Percentiles rank a stretch among this genome's conserved stretches.
Conservation (phyloP, 2,888 invertebrate genomes). For the Drosophila buzzatii region DNA sequence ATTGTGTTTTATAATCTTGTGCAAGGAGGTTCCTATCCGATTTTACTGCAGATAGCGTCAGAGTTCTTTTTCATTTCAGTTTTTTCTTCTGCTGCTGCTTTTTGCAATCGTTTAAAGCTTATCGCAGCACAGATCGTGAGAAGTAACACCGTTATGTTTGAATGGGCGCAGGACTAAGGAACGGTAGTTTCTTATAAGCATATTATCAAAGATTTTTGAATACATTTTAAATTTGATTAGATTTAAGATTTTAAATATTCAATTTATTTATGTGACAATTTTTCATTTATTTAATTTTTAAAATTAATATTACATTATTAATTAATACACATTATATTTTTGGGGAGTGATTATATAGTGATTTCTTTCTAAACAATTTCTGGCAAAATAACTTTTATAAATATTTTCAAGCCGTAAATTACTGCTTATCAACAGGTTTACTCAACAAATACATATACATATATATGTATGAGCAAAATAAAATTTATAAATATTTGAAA, state of each 20-base stretch:
- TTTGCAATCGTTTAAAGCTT: conserved; percentile 67
- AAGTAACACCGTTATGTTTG: conserved; percentile 48
- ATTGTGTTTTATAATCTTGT: conserved; percentile 64
- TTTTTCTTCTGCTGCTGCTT: conserved; percentile 31
- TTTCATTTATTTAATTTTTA: too few relatives aligned
- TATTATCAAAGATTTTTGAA: not conserved
- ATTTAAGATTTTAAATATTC: not conserved
- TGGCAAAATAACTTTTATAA: too few relatives aligned
- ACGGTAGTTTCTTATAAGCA: not conserved
- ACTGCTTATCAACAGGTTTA: too few relatives aligned
- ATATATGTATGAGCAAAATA: too few relatives aligned
- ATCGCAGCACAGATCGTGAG: conserved; percentile 71
- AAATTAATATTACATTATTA: too few relatives aligned
- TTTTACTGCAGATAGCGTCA: conserved; percentile 55
- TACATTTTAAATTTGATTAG: not conserved
- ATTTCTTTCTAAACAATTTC: too few relatives aligned
- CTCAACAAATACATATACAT: too few relatives aligned
- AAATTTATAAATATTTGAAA: too few relatives aligned
- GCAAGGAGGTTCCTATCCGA: conserved; percentile 42
- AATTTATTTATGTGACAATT: too few relatives aligned
- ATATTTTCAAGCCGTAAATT: too few relatives aligned
- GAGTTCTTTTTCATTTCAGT: conserved; percentile 31
- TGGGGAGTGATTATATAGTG: too few relatives aligned
- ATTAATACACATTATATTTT: too few relatives aligned
- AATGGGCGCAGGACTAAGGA: not conserved